phyloP scores from a whole-genome alignment of 1,140 invertebrate species.

The Maconellicoccus hirsutus region DNA sequence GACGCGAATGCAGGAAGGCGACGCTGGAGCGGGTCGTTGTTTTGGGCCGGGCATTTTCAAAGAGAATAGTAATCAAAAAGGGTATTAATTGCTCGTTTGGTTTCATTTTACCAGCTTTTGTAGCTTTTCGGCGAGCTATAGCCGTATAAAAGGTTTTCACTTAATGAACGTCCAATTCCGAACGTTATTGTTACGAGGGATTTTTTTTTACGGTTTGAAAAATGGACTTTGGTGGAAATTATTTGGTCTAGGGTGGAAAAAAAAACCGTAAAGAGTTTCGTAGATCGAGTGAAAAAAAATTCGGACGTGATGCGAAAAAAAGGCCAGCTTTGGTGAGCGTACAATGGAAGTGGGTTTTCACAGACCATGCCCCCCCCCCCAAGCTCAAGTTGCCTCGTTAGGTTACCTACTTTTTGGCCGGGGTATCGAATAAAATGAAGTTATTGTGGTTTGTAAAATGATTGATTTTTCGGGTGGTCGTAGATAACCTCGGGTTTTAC shows the following conservation, averaged over 20 bases:
- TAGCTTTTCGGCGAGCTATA: background rate
- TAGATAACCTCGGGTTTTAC: background rate
- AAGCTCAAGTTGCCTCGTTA: too few species aligned
- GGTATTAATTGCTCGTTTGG: slow-evolving; percentile 20
- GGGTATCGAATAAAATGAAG: background rate
- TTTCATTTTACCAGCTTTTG: slow-evolving; percentile 22
- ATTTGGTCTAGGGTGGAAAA: background rate
- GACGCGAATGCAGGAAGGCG: background rate
- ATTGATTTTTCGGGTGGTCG: slow-evolving; percentile 9
- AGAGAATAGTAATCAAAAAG: slow-evolving; percentile 13
- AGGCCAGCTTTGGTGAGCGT: background rate
- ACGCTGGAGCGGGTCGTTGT: background rate
- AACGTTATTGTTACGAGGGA: slow-evolving; percentile 16
- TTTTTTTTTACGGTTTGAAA: slow-evolving; percentile 17
- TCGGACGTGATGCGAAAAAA: background rate
- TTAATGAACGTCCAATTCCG: slow-evolving; percentile 20
- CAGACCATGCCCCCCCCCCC: too few species aligned
- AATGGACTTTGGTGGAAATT: background rate
- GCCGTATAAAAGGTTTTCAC: slow-evolving; percentile 18
- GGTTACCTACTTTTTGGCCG: too few species aligned
- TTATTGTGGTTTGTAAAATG: slow-evolving; percentile 18
- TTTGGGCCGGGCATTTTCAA: background rate
- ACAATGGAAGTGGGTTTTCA: background rate
- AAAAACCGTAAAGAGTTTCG: background rate
- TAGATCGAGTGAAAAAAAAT: background rate